A percentile compares a stretch with the other conserved stretches of the same genome.
Evolutionary conservation across 2,113 vertebrate species (phyloP).

Genomic region (Lucifuga dentata): DNA sequence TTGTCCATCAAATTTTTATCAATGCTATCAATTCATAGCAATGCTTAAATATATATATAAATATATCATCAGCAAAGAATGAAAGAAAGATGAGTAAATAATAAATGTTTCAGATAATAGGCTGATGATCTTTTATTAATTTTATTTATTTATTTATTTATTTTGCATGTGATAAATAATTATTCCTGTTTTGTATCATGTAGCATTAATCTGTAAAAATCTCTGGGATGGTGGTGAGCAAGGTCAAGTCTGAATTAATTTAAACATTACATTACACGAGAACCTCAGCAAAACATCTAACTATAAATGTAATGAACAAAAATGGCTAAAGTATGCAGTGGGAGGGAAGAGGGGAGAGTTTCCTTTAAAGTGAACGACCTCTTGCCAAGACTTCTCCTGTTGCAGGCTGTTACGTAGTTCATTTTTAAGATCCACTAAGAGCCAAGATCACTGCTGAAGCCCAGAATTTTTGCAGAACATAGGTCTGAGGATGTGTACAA

Average conservation of each 20-base stretch:
- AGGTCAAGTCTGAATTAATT: conserved; percentile 17
- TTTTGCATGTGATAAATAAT: too few relatives aligned
- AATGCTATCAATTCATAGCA: background rate
- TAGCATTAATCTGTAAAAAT: conserved; percentile 32
- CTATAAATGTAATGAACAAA: conserved; percentile 59
- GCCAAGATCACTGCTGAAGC: conserved; percentile 56
- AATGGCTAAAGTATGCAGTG: conserved; percentile 42
- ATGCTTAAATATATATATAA: background rate
- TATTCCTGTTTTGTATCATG: conserved; percentile 34
- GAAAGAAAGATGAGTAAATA: conserved; percentile 1
- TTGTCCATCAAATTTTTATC: background rate
- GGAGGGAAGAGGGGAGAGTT: conserved; percentile 44
- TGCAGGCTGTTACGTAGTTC: conserved; percentile 49
- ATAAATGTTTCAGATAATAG: too few relatives aligned
- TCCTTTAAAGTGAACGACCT: conserved; percentile 55
- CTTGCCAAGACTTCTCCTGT: conserved; percentile 55
- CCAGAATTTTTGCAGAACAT: conserved; percentile 43
- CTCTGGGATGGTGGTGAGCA: background rate
- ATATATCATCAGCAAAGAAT: background rate
- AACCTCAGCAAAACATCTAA: conserved; percentile 33
- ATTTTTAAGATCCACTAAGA: conserved; percentile 50
- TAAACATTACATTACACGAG: conserved; percentile 8
- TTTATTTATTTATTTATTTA: too few relatives aligned
- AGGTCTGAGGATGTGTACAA: conserved; percentile 44
- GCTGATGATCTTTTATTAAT: too few relatives aligned